phyloP scores from a whole-genome alignment of 2,888 invertebrate species.

The Pseudeuparius sepicola region DNA sequence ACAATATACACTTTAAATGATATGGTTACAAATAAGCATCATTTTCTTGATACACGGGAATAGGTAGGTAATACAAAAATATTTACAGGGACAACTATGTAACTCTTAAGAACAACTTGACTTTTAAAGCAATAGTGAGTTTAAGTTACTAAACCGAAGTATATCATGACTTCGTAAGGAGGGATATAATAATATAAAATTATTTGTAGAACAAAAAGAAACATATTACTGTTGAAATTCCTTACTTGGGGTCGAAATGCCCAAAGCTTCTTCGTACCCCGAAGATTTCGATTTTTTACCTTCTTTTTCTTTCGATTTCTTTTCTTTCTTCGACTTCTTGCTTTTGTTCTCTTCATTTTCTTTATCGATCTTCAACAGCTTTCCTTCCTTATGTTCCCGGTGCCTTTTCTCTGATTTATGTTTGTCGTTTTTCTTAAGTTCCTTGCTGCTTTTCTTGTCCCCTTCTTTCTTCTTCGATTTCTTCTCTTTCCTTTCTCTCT shows the following conservation, averaged over 20 bases:
- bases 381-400: slow-evolving; percentile 23
- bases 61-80: too few relatives aligned
- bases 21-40: too few relatives aligned
- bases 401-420: slow-evolving; percentile 14
- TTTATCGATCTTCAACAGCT: slow-evolving; percentile 31
- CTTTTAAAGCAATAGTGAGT: too few relatives aligned
- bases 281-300: slow-evolving; percentile 27
- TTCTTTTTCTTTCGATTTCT: slow-evolving; percentile 11
- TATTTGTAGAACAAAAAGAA: neutral
- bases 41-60: too few relatives aligned
- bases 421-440: slow-evolving; percentile 30
- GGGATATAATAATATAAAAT: too few relatives aligned
- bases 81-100: too few relatives aligned
- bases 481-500: slow-evolving; percentile 23
- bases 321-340: slow-evolving; percentile 30
- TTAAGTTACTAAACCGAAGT: too few relatives aligned
- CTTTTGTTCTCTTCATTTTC: slow-evolving; percentile 35
- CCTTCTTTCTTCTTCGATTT: slow-evolving; percentile 33
- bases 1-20: too few relatives aligned
- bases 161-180: too few relatives aligned
- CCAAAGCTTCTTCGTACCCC: slow-evolving; percentile 84
- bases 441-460: slow-evolving; percentile 32
- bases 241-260: slow-evolving; percentile 86
- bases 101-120: too few relatives aligned
- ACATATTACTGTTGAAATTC: slow-evolving; percentile 48